phyloP scores from a whole-genome alignment of 2,888 invertebrate species.

The Abrostola triplasia region DNA sequence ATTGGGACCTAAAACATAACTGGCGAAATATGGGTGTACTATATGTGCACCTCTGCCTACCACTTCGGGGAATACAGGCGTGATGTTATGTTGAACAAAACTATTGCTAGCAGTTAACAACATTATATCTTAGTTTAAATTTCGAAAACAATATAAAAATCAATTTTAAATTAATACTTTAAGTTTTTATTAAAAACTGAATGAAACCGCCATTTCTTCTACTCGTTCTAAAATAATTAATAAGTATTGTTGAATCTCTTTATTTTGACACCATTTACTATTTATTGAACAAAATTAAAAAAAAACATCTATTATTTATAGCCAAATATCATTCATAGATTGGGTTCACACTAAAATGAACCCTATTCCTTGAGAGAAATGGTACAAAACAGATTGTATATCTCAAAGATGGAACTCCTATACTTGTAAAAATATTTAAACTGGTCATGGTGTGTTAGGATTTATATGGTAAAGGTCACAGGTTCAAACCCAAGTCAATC shows the following conservation, averaged over 20 bases:
- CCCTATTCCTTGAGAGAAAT: not conserved
- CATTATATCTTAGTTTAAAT: not conserved
- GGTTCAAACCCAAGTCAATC: too few species aligned
- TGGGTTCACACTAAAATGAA: not conserved
- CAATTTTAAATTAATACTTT: not conserved
- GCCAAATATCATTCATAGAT: constrained; percentile 5
- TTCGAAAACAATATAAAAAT: not conserved
- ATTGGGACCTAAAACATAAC: too few species aligned
- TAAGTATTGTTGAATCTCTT: constrained; percentile 46
- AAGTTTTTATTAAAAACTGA: not conserved
- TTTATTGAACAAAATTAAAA: constrained; percentile 19
- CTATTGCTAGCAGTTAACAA: not conserved
- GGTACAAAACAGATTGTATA: constrained; percentile 1
- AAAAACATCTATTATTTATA: not conserved
- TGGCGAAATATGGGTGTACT: too few species aligned
- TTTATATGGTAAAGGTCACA: too few species aligned
- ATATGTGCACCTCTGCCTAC: too few species aligned
- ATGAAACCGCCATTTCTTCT: not conserved
- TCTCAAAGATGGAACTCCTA: too few species aligned
- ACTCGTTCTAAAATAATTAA: constrained; percentile 32
- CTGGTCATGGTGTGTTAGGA: too few species aligned
- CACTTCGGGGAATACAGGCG: too few species aligned
- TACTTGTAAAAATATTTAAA: too few species aligned
- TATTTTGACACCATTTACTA: constrained; percentile 48
- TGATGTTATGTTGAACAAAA: not conserved